phyloP scores from a whole-genome alignment of 2,797 vertebrate species.

The Mus minutoides region DNA sequence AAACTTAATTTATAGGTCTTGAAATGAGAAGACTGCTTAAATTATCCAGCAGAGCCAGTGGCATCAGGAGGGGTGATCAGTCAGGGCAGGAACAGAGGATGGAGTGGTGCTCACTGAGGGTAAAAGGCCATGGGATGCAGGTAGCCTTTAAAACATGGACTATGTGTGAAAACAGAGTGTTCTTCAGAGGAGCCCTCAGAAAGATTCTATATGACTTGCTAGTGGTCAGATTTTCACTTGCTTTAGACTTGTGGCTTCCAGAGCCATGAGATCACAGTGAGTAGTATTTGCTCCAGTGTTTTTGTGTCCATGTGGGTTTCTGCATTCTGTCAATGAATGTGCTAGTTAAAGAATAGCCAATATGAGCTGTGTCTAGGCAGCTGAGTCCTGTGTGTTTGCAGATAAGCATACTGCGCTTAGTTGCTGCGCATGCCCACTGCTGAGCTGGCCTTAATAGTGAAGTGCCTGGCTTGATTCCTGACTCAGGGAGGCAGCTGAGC shows the following conservation, averaged over 20 bases:
- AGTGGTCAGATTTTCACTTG: neutral
- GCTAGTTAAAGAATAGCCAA: neutral
- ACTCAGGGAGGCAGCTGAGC: neutral
- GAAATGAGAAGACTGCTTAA: neutral
- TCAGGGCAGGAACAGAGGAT: neutral
- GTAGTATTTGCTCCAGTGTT: neutral
- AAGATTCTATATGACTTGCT: neutral
- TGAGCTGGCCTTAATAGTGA: neutral
- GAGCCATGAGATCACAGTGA: neutral
- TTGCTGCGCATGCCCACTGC: neutral
- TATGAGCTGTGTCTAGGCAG: neutral
- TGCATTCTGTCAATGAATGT: neutral
- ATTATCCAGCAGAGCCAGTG: neutral
- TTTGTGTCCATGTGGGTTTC: neutral
- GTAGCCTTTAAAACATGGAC: neutral
- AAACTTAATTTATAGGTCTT: neutral
- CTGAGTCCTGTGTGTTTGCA: neutral
- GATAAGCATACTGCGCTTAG: neutral
- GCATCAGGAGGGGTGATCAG: neutral
- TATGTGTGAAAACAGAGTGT: neutral
- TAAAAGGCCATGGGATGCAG: neutral
- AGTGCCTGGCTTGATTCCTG: neutral
- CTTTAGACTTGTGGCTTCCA: neutral
- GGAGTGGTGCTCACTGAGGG: neutral
- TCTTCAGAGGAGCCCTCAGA: neutral